Conservation (phyloP, 2,113 vertebrate species). For the Tiliqua scincoides region DNA sequence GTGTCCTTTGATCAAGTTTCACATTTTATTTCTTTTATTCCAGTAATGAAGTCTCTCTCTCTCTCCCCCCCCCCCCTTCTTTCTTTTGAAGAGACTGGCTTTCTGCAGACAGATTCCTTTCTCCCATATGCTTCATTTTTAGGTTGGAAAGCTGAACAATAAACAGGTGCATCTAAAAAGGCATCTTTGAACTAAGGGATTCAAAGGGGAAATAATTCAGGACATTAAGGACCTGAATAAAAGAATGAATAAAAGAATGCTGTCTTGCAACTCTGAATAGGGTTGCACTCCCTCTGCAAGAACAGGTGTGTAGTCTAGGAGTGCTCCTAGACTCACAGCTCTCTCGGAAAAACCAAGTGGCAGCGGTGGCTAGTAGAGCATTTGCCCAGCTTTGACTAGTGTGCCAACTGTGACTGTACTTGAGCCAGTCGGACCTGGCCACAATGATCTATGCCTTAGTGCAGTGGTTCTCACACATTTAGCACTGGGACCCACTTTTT, state of each 20-base stretch:
- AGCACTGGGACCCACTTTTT: too few relatives aligned
- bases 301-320: too few relatives aligned
- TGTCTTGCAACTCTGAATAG: too few relatives aligned
- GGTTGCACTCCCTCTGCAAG: too few relatives aligned
- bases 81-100: background rate
- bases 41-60: background rate
- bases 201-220: background rate
- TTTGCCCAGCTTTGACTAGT: too few relatives aligned
- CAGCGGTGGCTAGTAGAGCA: too few relatives aligned
- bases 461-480: too few relatives aligned
- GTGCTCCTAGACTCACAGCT: too few relatives aligned
- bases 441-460: too few relatives aligned
- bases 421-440: too few relatives aligned
- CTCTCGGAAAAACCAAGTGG: too few relatives aligned
- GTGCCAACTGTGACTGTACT: too few relatives aligned
- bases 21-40: slow-evolving; percentile 28
- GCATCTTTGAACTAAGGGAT: background rate
- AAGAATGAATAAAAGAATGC: background rate
- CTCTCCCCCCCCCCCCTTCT: slow-evolving; percentile 54
- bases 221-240: background rate
- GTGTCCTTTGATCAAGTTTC: slow-evolving; percentile 12
- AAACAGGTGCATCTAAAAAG: slow-evolving; percentile 12
- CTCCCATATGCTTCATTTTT: slow-evolving; percentile 37
- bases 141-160: slow-evolving; percentile 48
- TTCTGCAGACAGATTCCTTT: slow-evolving; percentile 38